Conservation (phyloP, 2,888 invertebrate species). For the Hedychridium roseum region DNA sequence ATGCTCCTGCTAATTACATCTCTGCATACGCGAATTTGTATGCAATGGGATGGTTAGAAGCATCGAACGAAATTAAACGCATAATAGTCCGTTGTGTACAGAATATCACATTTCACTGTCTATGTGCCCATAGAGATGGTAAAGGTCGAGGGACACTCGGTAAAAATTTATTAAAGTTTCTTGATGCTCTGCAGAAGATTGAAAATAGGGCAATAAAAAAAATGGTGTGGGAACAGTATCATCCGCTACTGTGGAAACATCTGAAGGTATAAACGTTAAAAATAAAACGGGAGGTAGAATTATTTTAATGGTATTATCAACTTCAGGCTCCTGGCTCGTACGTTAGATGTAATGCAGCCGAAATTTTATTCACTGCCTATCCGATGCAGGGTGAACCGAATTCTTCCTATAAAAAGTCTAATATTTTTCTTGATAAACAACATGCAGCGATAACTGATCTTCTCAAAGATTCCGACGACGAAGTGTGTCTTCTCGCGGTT, state of each 20-base stretch:
- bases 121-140: constrained; percentile 27
- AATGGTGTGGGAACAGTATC: constrained; percentile 29
- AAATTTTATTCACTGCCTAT: constrained; percentile 34
- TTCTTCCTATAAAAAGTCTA: too few species aligned
- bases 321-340: constrained; percentile 32
- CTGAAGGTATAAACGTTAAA: constrained; percentile 30
- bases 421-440: constrained; percentile 18
- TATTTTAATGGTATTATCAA: constrained; percentile 4
- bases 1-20: constrained; percentile 10
- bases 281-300: neutral
- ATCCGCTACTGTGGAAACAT: constrained; percentile 29
- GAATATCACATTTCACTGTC: constrained; percentile 34
- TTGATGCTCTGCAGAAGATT: constrained; percentile 24
- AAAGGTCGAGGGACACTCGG: constrained; percentile 28
- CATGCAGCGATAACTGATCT: constrained; percentile 32
- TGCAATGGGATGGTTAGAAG: constrained; percentile 24
- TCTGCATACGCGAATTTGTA: constrained; percentile 35
- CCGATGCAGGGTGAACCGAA: constrained; percentile 13
- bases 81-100: constrained; percentile 29
- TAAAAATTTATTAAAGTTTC: constrained; percentile 30
- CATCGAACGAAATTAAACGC: constrained; percentile 16
- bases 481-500: constrained; percentile 34
- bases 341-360: constrained; percentile 38
- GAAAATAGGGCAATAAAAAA: constrained; percentile 15
- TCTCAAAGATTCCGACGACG: constrained; percentile 25